A percentile compares a stretch with the other conserved stretches of the same genome.
These are phyloP conservation scores for Lutraria rhynchaena DNA, from an alignment of 1,140 invertebrate genomes.

Conservation along the genomic window DNA sequence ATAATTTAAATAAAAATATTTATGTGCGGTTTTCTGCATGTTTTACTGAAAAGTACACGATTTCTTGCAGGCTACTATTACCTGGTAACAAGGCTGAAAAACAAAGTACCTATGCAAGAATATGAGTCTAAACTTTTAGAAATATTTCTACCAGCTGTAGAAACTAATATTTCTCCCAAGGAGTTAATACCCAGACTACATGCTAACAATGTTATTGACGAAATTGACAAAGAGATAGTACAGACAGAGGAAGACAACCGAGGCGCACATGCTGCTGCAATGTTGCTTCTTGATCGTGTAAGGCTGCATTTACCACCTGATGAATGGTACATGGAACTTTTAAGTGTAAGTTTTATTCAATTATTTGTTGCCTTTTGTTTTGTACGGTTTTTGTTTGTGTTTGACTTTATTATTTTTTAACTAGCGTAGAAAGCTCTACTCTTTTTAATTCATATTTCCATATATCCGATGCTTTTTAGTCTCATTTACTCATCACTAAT, in stretches of 20 bases:
- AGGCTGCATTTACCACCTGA: background rate
- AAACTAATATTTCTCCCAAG: background rate
- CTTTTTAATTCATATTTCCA: too few species aligned
- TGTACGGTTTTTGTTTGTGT: too few species aligned
- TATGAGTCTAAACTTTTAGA: background rate
- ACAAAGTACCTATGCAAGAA: background rate
- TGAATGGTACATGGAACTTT: background rate
- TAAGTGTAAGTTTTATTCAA: conserved; percentile 8
- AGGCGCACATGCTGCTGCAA: background rate
- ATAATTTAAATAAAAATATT: too few species aligned
- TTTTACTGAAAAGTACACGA: too few species aligned
- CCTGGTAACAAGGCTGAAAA: background rate
- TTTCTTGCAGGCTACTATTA: conserved; percentile 6
- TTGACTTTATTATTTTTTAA: too few species aligned
- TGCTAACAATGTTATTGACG: background rate
- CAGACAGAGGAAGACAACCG: background rate
- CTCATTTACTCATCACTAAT: too few species aligned
- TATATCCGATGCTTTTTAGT: too few species aligned
- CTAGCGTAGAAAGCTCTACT: too few species aligned
- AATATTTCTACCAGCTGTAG: conserved; percentile 1
- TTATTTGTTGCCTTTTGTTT: too few species aligned
- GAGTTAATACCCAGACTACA: background rate
- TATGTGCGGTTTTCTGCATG: too few species aligned
- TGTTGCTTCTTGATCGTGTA: background rate
- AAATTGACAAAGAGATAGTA: background rate